phyloP scores from a whole-genome alignment of 2,113 vertebrate species.

The Azemiops feae region DNA sequence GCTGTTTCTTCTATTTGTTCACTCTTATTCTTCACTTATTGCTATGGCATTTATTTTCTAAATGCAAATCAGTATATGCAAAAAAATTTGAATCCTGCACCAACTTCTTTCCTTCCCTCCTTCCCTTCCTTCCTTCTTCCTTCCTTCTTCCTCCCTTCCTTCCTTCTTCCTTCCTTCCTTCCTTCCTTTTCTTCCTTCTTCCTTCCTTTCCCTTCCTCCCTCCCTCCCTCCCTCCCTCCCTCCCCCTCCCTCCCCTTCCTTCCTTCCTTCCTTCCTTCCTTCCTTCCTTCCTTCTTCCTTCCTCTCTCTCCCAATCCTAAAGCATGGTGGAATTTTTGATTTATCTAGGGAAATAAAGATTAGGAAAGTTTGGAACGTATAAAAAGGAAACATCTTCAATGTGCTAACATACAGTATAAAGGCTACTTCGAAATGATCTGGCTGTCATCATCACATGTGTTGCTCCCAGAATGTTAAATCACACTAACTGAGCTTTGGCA shows the following conservation, averaged over 20 bases:
- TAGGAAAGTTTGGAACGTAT: not conserved
- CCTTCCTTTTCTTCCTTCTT: too few species aligned
- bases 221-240: too few species aligned
- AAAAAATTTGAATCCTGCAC: not conserved
- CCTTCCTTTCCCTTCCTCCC: too few species aligned
- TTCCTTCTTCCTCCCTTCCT: too few species aligned
- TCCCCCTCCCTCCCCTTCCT: too few species aligned
- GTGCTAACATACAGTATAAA: not conserved
- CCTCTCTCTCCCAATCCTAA: not conserved
- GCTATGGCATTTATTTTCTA: not conserved
- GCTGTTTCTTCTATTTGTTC: not conserved
- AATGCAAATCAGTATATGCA: not conserved
- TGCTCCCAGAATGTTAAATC: not conserved
- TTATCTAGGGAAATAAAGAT: not conserved
- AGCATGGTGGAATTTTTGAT: not conserved
- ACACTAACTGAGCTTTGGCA: not conserved
- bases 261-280: too few species aligned
- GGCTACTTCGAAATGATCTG: not conserved
- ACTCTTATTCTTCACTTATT: not conserved
- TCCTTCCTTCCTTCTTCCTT: not conserved
- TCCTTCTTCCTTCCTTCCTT: too few species aligned
- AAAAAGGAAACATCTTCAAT: not conserved
- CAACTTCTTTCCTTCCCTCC: not conserved
- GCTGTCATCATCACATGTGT: not conserved
- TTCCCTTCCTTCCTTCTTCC: too few species aligned